Conservation (phyloP, 2,888 invertebrate genomes). For the Meteorus cinctellus region DNA sequence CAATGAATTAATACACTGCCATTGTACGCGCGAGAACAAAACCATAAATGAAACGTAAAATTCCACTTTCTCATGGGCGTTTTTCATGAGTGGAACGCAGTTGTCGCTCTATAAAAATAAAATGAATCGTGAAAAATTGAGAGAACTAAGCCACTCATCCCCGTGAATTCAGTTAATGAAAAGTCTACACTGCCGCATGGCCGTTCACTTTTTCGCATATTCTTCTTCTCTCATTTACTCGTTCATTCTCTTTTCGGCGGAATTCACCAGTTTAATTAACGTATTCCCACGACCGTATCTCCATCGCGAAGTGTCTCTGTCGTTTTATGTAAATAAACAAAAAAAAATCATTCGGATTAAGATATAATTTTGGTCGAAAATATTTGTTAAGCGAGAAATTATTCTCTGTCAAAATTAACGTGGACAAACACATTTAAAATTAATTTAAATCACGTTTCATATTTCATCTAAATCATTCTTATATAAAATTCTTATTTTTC, state of each 20-base stretch:
- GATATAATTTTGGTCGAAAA: too few species aligned
- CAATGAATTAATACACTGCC: constrained; percentile 61
- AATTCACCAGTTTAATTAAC: constrained; percentile 61
- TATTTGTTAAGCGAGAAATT: too few species aligned
- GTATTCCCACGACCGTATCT: constrained; percentile 50
- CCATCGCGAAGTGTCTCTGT: constrained; percentile 28
- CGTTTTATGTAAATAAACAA: constrained; percentile 26
- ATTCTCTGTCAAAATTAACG: too few species aligned
- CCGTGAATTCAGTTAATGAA: constrained; percentile 59
- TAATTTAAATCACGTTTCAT: too few species aligned
- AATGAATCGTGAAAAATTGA: constrained; percentile 58
- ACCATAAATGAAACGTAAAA: constrained; percentile 67
- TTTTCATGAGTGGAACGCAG: background rate
- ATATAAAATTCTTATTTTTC: too few species aligned
- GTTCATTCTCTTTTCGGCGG: constrained; percentile 21
- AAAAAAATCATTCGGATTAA: too few species aligned
- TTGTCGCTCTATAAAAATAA: constrained; percentile 47
- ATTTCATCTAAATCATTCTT: too few species aligned
- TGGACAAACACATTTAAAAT: too few species aligned
- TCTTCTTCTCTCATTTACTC: constrained; percentile 13
- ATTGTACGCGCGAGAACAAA: constrained; percentile 54
- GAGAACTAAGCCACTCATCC: constrained; percentile 33
- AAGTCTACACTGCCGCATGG: constrained; percentile 55
- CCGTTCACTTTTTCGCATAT: background rate
- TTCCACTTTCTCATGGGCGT: constrained; percentile 51